Base-by-base conservation (phyloP, 2,113 vertebrate genomes). In the Tylochromis polylepis region DNA sequence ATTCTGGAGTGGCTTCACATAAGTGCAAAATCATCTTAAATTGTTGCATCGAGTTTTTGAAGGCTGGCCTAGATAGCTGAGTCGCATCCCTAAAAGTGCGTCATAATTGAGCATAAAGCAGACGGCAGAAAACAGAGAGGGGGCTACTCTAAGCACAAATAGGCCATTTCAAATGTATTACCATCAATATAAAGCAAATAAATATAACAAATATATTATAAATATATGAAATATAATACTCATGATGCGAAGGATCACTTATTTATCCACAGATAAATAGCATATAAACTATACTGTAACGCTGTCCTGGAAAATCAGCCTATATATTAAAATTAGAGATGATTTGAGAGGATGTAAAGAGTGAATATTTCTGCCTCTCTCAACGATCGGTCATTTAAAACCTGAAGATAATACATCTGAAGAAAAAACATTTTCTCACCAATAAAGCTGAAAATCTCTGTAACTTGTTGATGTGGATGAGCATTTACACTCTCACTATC, bases 1-100 rank as follows among this genome's bases (percentile, higher is more conserved):
- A 85, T 86, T 86, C 36, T 87, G 77, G 85, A 93, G 87, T 89
- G 86, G 88, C 79, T 91, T 90, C 57, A n/a, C 79, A 75, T 82
- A 78, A 93, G 90, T 62, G 24, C 56, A 87, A 91, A 95, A 94
- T 90, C 70, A 90, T 93, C 88, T 85, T 90, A 85, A 89, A 93
- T 82, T 89, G 90, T 83, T 87, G 83, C 87, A 77, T 91, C 79
- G 78, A 56, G 85, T 85, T 91, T 57, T 82, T 85, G 78, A 88
- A 89, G 53, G 70, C 77, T 16, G 59, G 65, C 88, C 67, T 34
- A 67, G 81, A 84, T 70, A 81, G 86, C 65, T 65, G 77, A 86
- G 90, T 59, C 70, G 78, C 85, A 79, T 65, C 27, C 34, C 60
- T 79, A 83, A 87, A 89, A 79, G 79, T 84, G 86, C 72, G 18